Conservation (phyloP, 1,140 invertebrate species). For the Armadillidium nasatum region DNA sequence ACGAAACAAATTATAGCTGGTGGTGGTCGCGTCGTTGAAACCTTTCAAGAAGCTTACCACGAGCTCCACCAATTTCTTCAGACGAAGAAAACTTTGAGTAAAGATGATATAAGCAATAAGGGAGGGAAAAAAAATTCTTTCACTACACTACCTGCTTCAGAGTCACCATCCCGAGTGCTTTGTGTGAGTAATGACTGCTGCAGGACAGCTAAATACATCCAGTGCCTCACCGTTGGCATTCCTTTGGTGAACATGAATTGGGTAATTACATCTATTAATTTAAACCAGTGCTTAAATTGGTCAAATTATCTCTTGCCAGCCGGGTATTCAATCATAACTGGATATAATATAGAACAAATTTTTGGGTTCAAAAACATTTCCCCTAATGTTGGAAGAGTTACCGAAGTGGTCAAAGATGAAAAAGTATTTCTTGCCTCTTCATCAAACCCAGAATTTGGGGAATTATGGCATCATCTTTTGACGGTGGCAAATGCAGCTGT, state of each 20-base stretch:
- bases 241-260: slow-evolving; percentile 38
- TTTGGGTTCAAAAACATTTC: neutral
- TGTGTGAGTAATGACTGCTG: slow-evolving; percentile 35
- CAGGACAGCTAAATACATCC: slow-evolving; percentile 42
- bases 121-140: neutral
- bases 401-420: slow-evolving; percentile 30
- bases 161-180: slow-evolving; percentile 16
- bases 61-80: slow-evolving; percentile 21
- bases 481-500: slow-evolving; percentile 31
- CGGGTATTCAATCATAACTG: slow-evolving; percentile 21
- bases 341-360: slow-evolving; percentile 17
- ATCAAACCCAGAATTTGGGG: slow-evolving; percentile 27
- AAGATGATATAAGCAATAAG: neutral
- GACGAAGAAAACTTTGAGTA: neutral
- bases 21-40: slow-evolving; percentile 31
- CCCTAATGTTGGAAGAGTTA: neutral
- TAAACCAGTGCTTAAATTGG: slow-evolving; percentile 22
- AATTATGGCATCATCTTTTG: slow-evolving; percentile 34
- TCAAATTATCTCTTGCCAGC: neutral
- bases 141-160: slow-evolving; percentile 14
- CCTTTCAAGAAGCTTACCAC: slow-evolving; percentile 38
- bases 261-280: slow-evolving; percentile 34
- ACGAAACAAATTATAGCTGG: slow-evolving; percentile 29
- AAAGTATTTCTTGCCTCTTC: slow-evolving; percentile 37
- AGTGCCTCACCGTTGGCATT: slow-evolving; percentile 39